Evolutionary conservation across 2,888 invertebrate genomes (phyloP).

Genomic region (Cephus rjabovi): DNA sequence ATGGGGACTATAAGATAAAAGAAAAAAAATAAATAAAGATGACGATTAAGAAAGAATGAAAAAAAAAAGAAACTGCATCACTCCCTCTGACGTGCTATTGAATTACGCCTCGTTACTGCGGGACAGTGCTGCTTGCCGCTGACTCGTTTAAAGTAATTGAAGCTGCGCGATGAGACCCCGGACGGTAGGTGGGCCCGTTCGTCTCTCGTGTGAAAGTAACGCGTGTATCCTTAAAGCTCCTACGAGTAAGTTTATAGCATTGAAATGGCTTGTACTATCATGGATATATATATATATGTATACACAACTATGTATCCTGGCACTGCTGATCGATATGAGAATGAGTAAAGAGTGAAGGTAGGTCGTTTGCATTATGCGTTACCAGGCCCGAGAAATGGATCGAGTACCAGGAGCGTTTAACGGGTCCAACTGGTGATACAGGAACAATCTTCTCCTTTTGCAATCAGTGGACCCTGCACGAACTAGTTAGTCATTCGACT

Average conservation of each 20-base stretch:
- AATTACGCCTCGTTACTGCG: conserved; percentile 7
- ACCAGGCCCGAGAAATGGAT: not conserved
- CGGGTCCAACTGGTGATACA: not conserved
- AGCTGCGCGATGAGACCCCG: not conserved
- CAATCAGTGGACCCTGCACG: conserved; percentile 43
- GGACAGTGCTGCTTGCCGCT: not conserved
- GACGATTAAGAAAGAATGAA: not conserved
- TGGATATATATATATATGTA: not conserved
- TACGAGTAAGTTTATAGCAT: not conserved
- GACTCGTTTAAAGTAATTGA: conserved; percentile 2
- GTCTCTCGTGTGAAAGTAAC: not conserved
- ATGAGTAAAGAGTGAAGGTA: not conserved
- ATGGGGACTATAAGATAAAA: not conserved
- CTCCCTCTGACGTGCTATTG: not conserved
- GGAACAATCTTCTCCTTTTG: conserved; percentile 25
- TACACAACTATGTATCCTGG: not conserved
- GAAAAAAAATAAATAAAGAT: not conserved
- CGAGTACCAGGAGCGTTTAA: not conserved
- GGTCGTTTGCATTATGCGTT: not conserved
- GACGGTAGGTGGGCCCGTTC: not conserved
- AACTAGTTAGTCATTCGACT: conserved; percentile 48
- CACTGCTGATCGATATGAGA: not conserved
- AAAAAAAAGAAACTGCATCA: not conserved
- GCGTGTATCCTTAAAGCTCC: not conserved
- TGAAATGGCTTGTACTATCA: not conserved